Conservation (phyloP, 2,888 invertebrate species). For the Mylabris sibirica region DNA sequence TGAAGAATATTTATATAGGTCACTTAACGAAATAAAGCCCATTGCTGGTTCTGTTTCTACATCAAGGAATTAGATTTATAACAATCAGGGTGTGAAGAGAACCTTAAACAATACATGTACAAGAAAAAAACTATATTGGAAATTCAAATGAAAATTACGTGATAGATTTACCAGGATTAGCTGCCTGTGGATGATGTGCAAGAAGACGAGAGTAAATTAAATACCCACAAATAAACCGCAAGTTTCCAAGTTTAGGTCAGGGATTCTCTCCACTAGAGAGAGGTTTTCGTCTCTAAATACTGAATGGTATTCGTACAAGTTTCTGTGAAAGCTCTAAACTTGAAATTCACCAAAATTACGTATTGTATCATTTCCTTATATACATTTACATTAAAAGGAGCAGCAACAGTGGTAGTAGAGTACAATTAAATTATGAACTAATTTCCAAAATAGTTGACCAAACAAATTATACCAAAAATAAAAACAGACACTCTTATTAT, state of each 20-base stretch:
- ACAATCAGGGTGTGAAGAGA: background rate
- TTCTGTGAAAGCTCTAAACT: conserved; percentile 39
- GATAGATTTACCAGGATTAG: conserved; percentile 18
- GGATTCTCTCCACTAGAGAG: conserved; percentile 36
- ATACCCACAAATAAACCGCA: conserved; percentile 50
- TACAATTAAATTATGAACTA: background rate
- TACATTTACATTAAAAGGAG: background rate
- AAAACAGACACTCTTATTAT: too few relatives aligned
- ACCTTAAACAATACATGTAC: background rate
- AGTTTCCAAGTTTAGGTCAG: conserved; percentile 40
- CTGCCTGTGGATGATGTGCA: background rate
- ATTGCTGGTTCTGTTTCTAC: background rate
- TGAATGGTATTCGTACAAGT: conserved; percentile 39
- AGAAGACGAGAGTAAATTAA: conserved; percentile 46
- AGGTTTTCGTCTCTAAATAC: conserved; percentile 40
- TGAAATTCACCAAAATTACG: conserved; percentile 22
- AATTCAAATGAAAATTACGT: conserved; percentile 36
- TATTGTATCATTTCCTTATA: conserved; percentile 4
- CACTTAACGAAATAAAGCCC: conserved; percentile 18
- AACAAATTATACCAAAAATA: background rate
- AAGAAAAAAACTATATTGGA: background rate
- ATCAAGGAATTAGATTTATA: background rate
- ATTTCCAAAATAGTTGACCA: background rate
- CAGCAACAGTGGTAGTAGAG: background rate
- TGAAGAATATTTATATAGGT: conserved; percentile 18